These are phyloP conservation scores for Leptopilina syphax DNA, from an alignment of 2,888 invertebrate genomes.

Conservation along the genomic window DNA sequence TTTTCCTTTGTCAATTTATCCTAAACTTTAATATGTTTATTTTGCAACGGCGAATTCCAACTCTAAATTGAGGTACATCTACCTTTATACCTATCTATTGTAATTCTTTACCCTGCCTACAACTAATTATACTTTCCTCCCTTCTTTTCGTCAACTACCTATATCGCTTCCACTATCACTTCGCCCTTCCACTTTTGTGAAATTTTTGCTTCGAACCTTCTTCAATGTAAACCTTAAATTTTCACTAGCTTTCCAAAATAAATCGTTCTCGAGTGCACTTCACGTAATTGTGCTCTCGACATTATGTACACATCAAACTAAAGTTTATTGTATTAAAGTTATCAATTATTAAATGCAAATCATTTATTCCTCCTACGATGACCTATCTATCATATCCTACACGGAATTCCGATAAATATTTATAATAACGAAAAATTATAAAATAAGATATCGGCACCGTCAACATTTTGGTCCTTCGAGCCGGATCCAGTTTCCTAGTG, in stretches of 20 bases:
- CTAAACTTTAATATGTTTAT: background rate
- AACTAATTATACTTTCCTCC: no score
- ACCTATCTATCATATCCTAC: background rate
- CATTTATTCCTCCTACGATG: background rate
- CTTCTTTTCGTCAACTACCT: no score
- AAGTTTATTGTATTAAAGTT: background rate
- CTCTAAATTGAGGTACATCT: no score
- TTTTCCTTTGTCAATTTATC: background rate
- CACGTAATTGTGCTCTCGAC: background rate
- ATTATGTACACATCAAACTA: background rate
- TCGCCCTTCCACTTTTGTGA: background rate
- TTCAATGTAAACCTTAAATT: background rate
- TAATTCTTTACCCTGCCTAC: no score
- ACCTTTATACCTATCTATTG: no score
- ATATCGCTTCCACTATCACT: background rate
- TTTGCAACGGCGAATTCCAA: background rate
- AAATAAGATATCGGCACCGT: constrained; percentile 3
- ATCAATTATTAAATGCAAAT: background rate
- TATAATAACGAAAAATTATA: constrained; percentile 1
- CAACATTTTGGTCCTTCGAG: constrained; percentile 2
- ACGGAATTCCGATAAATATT: background rate
- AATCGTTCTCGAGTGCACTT: background rate
- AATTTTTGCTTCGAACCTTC: no score
- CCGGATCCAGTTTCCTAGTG: background rate
- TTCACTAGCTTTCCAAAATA: background rate